These are phyloP conservation scores for Carcharodon carcharias DNA, from an alignment of 2,797 vertebrate species.

Conservation along the genomic window DNA sequence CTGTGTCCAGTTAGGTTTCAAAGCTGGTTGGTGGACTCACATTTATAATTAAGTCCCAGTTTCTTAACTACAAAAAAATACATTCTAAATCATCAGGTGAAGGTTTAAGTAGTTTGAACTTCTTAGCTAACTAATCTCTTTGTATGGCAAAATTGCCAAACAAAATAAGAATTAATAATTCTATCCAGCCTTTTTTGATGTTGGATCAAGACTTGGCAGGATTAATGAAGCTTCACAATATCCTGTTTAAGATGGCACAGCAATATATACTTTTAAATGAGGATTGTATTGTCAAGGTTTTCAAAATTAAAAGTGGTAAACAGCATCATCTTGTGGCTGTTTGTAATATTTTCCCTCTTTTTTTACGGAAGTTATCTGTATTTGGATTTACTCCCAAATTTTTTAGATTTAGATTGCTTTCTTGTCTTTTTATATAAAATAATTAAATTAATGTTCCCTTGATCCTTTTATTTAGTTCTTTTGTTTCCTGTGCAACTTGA, in stretches of 20 bases:
- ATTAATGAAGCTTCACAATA: neutral
- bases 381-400: neutral
- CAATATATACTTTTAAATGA: neutral
- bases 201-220: neutral
- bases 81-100: neutral
- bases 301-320: neutral
- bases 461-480: neutral
- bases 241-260: too few relatives aligned
- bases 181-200: neutral
- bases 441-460: neutral
- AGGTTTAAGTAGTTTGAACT: neutral
- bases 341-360: neutral
- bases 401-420: neutral
- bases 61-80: neutral
- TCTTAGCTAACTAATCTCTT: neutral
- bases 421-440: neutral
- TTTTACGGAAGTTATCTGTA: neutral
- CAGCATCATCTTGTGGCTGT: conserved; percentile 17
- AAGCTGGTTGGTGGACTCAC: too few relatives aligned
- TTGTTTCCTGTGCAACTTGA: neutral
- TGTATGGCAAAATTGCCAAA: neutral
- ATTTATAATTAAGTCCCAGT: neutral
- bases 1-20: neutral
- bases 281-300: neutral
- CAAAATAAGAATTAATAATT: neutral